phyloP scores from a whole-genome alignment of 2,888 invertebrate species.

The Brachylomia viminalis region DNA sequence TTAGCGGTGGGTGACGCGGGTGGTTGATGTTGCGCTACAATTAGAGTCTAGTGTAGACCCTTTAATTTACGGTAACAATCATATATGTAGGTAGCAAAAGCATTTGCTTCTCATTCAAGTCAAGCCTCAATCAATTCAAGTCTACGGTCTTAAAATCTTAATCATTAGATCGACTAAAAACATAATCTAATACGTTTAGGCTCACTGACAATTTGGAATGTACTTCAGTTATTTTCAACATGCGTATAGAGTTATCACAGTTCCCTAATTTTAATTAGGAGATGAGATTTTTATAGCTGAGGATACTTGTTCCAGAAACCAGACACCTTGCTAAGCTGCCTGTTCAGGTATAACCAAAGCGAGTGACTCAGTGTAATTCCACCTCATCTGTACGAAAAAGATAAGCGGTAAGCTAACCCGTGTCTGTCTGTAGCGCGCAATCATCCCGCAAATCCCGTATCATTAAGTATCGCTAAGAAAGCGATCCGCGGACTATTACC shows the following conservation, averaged over 20 bases:
- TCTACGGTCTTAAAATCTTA: neutral
- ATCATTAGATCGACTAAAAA: neutral
- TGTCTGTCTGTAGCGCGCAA: conserved; percentile 77
- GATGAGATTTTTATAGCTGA: neutral
- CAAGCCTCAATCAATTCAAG: neutral
- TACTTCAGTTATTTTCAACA: neutral
- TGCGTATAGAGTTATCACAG: neutral
- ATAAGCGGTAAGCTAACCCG: conserved; percentile 77
- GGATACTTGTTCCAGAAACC: neutral
- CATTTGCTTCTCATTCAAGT: neutral
- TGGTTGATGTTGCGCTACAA: conserved; percentile 41
- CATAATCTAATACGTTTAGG: neutral
- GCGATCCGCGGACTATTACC: conserved; percentile 89
- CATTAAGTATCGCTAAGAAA: conserved; percentile 90
- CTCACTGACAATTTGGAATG: neutral
- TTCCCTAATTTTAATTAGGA: no score
- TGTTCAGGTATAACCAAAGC: conserved; percentile 27
- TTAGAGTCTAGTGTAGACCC: conserved; percentile 14
- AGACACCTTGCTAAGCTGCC: neutral
- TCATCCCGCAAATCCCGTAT: conserved; percentile 88
- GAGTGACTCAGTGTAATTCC: conserved; percentile 45
- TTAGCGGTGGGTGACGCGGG: conserved; percentile 71
- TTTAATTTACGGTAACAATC: neutral
- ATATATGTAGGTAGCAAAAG: neutral
- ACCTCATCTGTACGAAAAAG: conserved; percentile 77